A percentile compares a stretch with the other conserved stretches of the same genome.
Evolutionary conservation across 2,888 invertebrate species (phyloP).

Genomic region (Furcula furcula): DNA sequence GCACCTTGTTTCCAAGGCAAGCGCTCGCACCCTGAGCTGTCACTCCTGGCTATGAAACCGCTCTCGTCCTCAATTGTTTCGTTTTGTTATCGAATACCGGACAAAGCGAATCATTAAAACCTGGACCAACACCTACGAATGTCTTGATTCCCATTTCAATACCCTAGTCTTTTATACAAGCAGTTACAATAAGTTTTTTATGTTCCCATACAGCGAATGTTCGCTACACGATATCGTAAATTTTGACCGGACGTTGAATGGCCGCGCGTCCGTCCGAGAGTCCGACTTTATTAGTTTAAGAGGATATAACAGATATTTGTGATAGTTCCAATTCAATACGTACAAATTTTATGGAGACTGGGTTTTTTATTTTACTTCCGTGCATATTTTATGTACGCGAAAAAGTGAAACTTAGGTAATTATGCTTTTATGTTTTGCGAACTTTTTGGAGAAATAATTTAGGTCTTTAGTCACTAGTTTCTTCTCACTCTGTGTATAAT

Average conservation of each 20-base stretch:
- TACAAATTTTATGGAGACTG: constrained; percentile 33
- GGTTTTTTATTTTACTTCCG: constrained; percentile 21
- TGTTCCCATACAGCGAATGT: constrained; percentile 37
- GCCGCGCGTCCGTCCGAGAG: constrained; percentile 32
- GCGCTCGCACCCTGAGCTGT: no score
- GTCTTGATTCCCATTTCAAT: constrained; percentile 35
- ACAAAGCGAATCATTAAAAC: constrained; percentile 4
- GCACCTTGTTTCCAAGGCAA: no score
- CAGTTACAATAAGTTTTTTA: constrained; percentile 44
- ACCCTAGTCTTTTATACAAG: constrained; percentile 26
- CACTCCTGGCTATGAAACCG: no score
- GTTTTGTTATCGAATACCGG: not conserved
- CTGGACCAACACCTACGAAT: constrained; percentile 25
- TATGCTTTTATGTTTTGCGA: no score
- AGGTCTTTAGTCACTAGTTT: no score
- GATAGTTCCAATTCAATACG: constrained; percentile 36
- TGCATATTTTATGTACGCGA: constrained; percentile 1
- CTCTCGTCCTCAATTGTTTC: not conserved
- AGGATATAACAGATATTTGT: constrained; percentile 34
- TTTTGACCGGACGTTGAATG: constrained; percentile 39
- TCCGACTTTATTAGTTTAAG: constrained; percentile 37
- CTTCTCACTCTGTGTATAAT: no score
- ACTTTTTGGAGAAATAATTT: no score
- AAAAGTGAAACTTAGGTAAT: no score
- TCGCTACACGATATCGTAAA: constrained; percentile 42